Evolutionary conservation across 2,797 vertebrate species (phyloP), one percentile per base, ranked within the genome.

Genomic region (Scolopax bukidnonensis): DNA sequence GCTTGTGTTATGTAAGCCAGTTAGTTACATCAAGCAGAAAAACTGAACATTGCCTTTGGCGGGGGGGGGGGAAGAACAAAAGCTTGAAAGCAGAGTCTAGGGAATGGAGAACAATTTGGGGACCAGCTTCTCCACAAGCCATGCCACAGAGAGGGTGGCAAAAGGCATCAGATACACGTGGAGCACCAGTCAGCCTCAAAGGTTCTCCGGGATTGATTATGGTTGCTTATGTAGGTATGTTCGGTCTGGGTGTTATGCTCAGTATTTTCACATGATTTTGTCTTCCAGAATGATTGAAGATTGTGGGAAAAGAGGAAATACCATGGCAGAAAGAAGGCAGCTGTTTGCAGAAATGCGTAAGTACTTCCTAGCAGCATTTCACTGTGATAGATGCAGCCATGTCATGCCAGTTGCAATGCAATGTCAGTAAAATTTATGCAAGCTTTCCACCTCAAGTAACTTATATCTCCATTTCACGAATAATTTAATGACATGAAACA

Each of bases 291-390:
- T 99, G 99, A 99, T 99, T 99, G 99, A 99, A 98, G 99, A 99
- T 97, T 98, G 98, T 97, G 97, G 98, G 96, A 97, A 97, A 98
- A 98, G 98, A 97, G 98, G 98, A 97, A 98, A 99, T 98, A 99
- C 98, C 98, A 99, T 99, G 99, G 99, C 99, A 98, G 99, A 99
- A 97, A 99, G 99, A 99, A 99, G 99, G 98, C 99, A 99, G 98
- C 98, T 99, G 98, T 99, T 99, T 98, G 99, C 99, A 96, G 99
- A 99, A 98, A 99, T 99, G 99, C 99, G 99, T 99, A 98, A 99
- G 99, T 99, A 97, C 94, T 93, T 90, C 94, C 92, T 53, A 79
- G 83, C 79, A 83, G 84, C 93, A 80, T 59, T 95, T 94, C 38
- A 11, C 64, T 91, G 50, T 90, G 91, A 79, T 89, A 96, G 89